Base-by-base conservation (phyloP, 2,797 vertebrate genomes). In the Momotus momota region DNA sequence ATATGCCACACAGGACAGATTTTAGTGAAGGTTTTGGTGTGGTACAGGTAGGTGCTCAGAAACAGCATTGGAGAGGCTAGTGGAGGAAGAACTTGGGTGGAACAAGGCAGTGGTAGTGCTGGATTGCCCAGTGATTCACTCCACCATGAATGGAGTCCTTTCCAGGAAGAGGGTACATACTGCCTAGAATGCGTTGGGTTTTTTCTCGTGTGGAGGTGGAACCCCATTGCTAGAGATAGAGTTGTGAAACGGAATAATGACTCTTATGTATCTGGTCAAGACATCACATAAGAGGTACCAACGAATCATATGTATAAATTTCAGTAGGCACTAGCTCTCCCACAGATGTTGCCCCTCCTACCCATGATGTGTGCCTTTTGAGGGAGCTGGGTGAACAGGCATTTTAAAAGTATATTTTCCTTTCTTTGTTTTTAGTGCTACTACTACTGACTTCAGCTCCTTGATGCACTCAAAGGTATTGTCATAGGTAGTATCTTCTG, bases 401-500 rank as follows among this genome's bases (percentile, higher is more conserved):
- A 31, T 81, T 93, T 93, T 91, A 80, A 87, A 94, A 95, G 57
- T 46, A 40, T 51, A 25, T 93, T 81, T 95, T 82, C 62, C 94
- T 95, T 94, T 83, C 55, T 98, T 94, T 96, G 57, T 83, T 98
- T 98, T 79, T 92, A 98, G 98, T 93, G 95, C 97, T 11, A 95
- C 98, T 19, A 86, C 97, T 27, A 92, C 97, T 86, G 98, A 97
- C 91, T 95, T 98, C 87, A 96, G 94, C 79, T 97, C 98, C 84
- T 94, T 98, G 95, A 95, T 97, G 96, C 97, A 97, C 48, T 94
- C 97, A 66, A 98, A 98, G 98, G 98, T 98, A 98, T 62, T 97
- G 78, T 88, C 31, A 57, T 15, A 69, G 61, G 27, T 58, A 84
- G 52, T 67, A 52, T 80, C 82, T 85, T 75, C 81, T 58, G 55